phyloP scores from a whole-genome alignment of 2,113 vertebrate genomes.

The Sander vitreus region DNA sequence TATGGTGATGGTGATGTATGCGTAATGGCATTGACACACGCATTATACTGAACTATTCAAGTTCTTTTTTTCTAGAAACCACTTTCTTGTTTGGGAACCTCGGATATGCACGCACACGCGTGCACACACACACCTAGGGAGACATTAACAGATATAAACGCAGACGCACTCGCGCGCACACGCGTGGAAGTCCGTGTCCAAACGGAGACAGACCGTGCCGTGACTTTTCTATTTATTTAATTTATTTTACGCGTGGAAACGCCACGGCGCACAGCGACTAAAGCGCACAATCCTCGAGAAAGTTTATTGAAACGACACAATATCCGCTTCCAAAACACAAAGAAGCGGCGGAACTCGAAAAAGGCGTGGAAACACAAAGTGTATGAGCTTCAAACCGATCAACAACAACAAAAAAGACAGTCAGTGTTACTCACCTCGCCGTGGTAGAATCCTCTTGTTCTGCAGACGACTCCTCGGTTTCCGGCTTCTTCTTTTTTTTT shows the following conservation, averaged over 20 bases:
- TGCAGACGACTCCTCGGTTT: slow-evolving; percentile 61
- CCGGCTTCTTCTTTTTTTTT: slow-evolving; percentile 69
- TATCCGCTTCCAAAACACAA: slow-evolving; percentile 18
- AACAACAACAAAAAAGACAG: slow-evolving; percentile 53
- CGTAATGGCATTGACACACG: slow-evolving; percentile 44
- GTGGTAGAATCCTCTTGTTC: slow-evolving; percentile 79
- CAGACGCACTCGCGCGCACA: slow-evolving; percentile 20
- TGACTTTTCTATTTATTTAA: slow-evolving; percentile 25
- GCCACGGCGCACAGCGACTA: slow-evolving; percentile 2
- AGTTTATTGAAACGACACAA: slow-evolving; percentile 55
- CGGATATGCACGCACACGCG: slow-evolving; percentile 5
- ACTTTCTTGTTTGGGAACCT: slow-evolving; percentile 45
- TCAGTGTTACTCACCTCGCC: slow-evolving; percentile 86
- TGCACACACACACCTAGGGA: slow-evolving; percentile 1
- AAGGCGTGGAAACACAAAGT: slow-evolving; percentile 47
- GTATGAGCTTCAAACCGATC: slow-evolving; percentile 54
- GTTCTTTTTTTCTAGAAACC: slow-evolving; percentile 54
- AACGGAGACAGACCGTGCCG: slow-evolving; percentile 18
- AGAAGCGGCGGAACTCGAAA: slow-evolving; percentile 23
- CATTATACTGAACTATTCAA: slow-evolving; percentile 33
- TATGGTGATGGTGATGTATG: slow-evolving; percentile 15
- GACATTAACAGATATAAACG: not conserved
- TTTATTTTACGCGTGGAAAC: slow-evolving; percentile 35
- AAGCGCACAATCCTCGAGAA: slow-evolving; percentile 44
- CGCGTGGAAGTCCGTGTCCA: slow-evolving; percentile 49